Base-by-base conservation (phyloP, 2,797 vertebrate species). In the Telmatherina bonti region DNA sequence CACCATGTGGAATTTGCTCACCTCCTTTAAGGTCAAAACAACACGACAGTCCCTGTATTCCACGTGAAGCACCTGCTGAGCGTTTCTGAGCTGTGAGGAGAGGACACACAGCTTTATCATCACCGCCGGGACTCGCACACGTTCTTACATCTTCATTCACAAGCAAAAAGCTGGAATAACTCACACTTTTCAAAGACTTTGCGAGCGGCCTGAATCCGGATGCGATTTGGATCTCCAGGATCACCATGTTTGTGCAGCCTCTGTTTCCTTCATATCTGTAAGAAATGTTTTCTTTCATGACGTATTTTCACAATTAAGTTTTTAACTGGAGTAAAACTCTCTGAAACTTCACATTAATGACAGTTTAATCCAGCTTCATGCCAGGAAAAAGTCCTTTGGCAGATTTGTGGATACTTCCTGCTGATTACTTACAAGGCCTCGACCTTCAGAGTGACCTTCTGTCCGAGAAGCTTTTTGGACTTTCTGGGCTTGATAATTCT, bases 141-240 rank as follows among this genome's bases (percentile, higher is more conserved):
- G 8, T 35, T 35, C 10, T 35, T 35, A 10, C 33, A 35, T 1
- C n/a, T 35, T 35, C 9, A 35, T 38, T 36, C 36, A 35, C 7
- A 9, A 35, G 33, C 7, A 35, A 35, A 35, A 9, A 11, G 10
- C 33, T 26, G 18, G 22, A 5, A 22, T 0, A 27, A 78, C 86
- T 85, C 10, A 94, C 92, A 3, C 0, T 35, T 3, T 52, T 52
- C 67, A 93, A 41, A 67, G 89, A 91, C 1, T 57, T 30, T 26
- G 66, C 45, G 2, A 85, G 55, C 26, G 82, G 74, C 2, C 35
- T 18, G 56, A 91, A 94, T 35, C 93, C 93, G 60, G 93, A 93
- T 1, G 93, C 86, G n/a, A 93, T 49, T 61, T 87, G 89, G 56
- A 94, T 76, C 53, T 93, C 89, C 71, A 94, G 51, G 41, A 94